Evolutionary conservation across 2,797 vertebrate genomes (phyloP).

Genomic region (Hippoglossus hippoglossus): DNA sequence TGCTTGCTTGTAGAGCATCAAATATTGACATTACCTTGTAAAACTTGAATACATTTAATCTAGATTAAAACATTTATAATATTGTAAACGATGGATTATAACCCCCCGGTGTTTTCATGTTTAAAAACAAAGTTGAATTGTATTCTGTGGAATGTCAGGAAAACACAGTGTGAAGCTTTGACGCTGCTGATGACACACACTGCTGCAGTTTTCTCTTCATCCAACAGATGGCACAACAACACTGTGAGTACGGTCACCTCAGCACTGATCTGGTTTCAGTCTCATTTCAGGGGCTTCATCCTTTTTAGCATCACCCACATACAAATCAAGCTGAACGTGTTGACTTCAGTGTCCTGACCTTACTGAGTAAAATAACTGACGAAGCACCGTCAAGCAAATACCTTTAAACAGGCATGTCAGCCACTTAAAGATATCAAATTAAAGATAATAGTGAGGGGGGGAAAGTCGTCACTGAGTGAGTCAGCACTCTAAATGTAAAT

Average conservation of each 20-base stretch:
- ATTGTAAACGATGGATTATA: too few relatives aligned
- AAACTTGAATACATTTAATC: too few relatives aligned
- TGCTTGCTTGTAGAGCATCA: too few relatives aligned
- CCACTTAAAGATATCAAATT: neutral
- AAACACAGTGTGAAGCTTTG: too few relatives aligned
- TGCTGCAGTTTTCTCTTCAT: constrained; percentile 40
- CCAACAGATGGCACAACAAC: constrained; percentile 72
- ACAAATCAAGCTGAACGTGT: constrained; percentile 7
- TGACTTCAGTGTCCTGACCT: constrained; percentile 16
- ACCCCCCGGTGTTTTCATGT: too few relatives aligned
- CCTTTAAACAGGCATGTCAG: too few relatives aligned
- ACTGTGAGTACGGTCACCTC: neutral
- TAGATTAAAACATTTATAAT: too few relatives aligned
- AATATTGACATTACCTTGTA: too few relatives aligned
- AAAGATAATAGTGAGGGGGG: neutral
- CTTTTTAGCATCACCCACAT: constrained; percentile 1
- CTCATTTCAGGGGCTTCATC: neutral
- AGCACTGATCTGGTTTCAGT: neutral
- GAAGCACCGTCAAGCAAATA: neutral
- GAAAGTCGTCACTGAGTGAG: constrained; percentile 4
- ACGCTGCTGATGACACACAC: neutral
- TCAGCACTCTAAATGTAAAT: constrained; percentile 13
- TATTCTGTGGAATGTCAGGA: too few relatives aligned
- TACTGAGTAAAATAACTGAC: neutral
- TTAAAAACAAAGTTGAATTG: too few relatives aligned